Base-by-base conservation (phyloP, 2,888 invertebrate genomes). In the Drymonia ruficornis region DNA sequence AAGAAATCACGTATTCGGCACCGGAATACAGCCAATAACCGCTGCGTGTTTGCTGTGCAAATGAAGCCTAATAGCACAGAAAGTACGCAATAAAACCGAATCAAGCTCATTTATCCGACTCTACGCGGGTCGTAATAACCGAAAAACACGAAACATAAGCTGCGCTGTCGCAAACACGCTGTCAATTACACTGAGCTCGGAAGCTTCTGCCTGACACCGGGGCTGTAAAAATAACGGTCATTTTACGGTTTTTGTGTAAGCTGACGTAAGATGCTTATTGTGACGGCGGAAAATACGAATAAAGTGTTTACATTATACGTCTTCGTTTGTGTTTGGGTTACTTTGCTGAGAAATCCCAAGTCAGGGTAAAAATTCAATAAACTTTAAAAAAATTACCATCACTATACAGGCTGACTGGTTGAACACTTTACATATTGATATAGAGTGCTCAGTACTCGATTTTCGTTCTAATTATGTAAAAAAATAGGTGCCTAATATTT, bases 201-300 rank as follows among this genome's bases (percentile, higher is more conserved):
- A 13, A 36, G 36, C 31, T 34, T 34, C 11, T 12, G 31, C 36
- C 36, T 36, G 7, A 3, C 11, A 9, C n/a, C 36, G 36, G 36
- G 36, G 36, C 13, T 36, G 36, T 36, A 36, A 36, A 36, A 36
- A 36, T 36, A 36, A 36, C 34, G n/a, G 36, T n/a, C n/a, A n/a
- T 36, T 36, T 36, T 5, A 6, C n/a, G 3, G n/a, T n/a, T 36
- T n/a, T n/a, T n/a, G 7, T 36, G 3, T n/a, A 36, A n/a, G n/a
- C n/a, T 36, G 36, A 36, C 36, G 2, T 36, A 36, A 36, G 36
- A 36, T n/a, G 36, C 36, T 36, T 36, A 36, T n/a, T 36, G 36
- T 36, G 13, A 36, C 36, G 5, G 36, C 9, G 9, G 9, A 31
- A 9, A 31, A 31, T 12, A 31, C 9, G 31, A 31, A 8, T 6